Base-by-base conservation (phyloP, 2,797 vertebrate genomes). In the Pseudomugil gertrudae region DNA sequence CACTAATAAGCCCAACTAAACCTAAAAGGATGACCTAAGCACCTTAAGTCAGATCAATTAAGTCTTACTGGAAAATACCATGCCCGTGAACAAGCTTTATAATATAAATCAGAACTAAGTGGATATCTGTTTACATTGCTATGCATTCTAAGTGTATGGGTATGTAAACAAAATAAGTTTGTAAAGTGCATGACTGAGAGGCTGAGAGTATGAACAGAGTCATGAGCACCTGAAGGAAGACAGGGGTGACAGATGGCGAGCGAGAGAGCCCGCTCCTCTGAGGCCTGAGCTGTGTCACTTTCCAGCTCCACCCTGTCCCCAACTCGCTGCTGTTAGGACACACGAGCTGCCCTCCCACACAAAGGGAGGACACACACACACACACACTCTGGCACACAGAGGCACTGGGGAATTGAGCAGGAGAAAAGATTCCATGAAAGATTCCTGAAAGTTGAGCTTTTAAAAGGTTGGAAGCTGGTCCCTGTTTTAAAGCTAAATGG, bases 391-490 rank as follows among this genome's bases (percentile, higher is more conserved):
- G 76, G 73, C 80, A 60, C 84, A 79, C 74, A 76, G 26, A 21
- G 74, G 74, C 89, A 78, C 66, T 50, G 17, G 90, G 87, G 90
- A 85, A 79, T 80, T 79, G 63, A 87, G 67, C 80, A 52, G 83
- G 76, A 92, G 88, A 93, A 94, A 93, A 93, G 93, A 92, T 92
- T 92, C 84, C 81, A 84, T 88, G 92, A 93, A 93, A 92, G 91
- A 93, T 93, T 93, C 85, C 87, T 93, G 94, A 94, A 95, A 95
- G 93, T 88, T 85, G 92, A 95, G 93, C 92, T 93, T 87, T 94
- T 94, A 93, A 94, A 94, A 94, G 93, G 90, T 80, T 53, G 84
- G 85, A 87, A 84, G 87, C 76, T 50, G 60, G 83, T 73, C 67
- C 66, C 69, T 84, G 80, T 84, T 92, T 91, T 91, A 91, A 90